Evolutionary conservation across 2,113 vertebrate species (phyloP).

Genomic region (Embiotoca jacksoni): DNA sequence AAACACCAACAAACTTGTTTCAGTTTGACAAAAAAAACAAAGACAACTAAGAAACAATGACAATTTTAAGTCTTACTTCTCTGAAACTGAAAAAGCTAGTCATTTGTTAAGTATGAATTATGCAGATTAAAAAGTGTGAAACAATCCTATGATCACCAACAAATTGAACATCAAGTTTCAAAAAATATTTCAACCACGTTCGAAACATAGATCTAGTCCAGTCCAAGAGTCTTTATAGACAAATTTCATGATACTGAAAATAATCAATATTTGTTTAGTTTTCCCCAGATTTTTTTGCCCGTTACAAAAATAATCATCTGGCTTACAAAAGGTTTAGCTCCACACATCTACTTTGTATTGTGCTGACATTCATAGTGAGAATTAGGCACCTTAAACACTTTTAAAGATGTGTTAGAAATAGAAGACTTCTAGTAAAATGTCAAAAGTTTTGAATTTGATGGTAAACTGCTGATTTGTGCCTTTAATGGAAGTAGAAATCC

Average conservation of each 20-base stretch:
- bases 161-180: neutral
- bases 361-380: neutral
- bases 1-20: neutral
- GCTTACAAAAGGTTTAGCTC: too few species aligned
- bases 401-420: neutral
- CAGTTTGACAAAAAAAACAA: slow-evolving; percentile 12
- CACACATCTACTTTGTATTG: too few species aligned
- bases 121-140: neutral
- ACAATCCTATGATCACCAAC: neutral
- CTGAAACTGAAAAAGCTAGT: neutral
- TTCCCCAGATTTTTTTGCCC: too few species aligned
- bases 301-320: too few species aligned
- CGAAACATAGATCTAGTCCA: neutral
- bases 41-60: neutral
- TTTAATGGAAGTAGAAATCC: slow-evolving; percentile 20
- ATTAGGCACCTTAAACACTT: neutral
- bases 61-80: neutral
- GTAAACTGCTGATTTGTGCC: neutral
- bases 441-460: neutral
- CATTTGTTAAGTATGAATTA: neutral
- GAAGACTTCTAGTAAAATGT: neutral
- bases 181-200: neutral
- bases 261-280: too few species aligned
- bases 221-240: too few species aligned
- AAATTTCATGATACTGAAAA: too few species aligned